Evolutionary conservation across 2,797 vertebrate species (phyloP), one percentile per base, ranked within the genome.

Genomic region (Hoplostethus atlanticus): DNA sequence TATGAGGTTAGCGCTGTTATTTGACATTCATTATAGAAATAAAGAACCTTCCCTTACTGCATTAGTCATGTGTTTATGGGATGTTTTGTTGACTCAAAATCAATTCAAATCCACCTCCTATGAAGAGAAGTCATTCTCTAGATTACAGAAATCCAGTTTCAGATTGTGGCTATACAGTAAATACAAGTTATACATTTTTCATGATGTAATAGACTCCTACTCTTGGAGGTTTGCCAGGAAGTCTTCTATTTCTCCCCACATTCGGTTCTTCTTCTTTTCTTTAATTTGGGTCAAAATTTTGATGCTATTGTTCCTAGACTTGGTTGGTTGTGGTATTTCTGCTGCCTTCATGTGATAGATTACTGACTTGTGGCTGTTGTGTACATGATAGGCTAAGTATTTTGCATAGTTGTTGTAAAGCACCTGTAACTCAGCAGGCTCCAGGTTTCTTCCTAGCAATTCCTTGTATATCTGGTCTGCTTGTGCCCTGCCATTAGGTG

Each of bases 291-390:
- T 25, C 66, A 93, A 84, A 4, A 8, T 64, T 0, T 30, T 30
- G 47, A 90, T 63, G 84, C 91, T 93, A 46, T 67, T 61, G 1
- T 15, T 5, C 0, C 76, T 52, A 25, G 15, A 64, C 7, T 1
- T 3, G 1, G 77, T 76, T 0, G 36, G 44, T 0, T 72, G 1
- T 0, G 16, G 73, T 17, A 93, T 87, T 7, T 50, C 77, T 30
- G 87, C 88, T 1, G 84, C 81, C 57, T 10, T 88, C 87, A 85
- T 93, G 80, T 90, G 60, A 36, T 84, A 91, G 3, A 70, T 5
- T 0, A 89, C 80, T 0, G 91, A 71, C 65, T 13, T 42, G 31
- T 83, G 13, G 10, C 0, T 6, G 3, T 88, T 61, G 5, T 64
- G 36, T 2, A 17, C 42, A 0, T 16, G 2, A 1, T 11, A 68